These are phyloP conservation scores for Perizoma affinitatum DNA, from an alignment of 2,888 invertebrate genomes.

Conservation along the genomic window DNA sequence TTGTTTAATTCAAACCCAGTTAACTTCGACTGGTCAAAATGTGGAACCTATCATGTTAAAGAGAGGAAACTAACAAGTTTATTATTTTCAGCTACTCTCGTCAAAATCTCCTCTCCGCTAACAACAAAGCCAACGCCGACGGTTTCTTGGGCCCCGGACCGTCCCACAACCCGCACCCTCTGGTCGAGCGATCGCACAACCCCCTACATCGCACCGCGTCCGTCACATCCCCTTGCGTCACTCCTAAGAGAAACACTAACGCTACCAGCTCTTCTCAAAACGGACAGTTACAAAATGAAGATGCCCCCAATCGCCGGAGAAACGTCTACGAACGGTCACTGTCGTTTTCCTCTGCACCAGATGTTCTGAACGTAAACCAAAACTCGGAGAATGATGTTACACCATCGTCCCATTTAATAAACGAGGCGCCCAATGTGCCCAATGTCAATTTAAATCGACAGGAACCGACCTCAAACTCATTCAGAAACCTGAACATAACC, in stretches of 20 bases:
- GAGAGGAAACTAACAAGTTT: background rate
- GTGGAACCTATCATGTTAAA: no score
- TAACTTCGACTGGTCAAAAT: no score
- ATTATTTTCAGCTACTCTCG: constrained; percentile 89
- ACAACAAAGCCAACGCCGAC: constrained; percentile 89
- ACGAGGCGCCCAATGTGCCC: constrained; percentile 44
- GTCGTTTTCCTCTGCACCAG: constrained; percentile 82
- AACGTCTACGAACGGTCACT: constrained; percentile 72
- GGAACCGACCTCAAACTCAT: constrained; percentile 56
- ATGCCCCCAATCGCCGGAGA: constrained; percentile 56
- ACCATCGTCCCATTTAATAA: constrained; percentile 36
- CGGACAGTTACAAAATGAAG: constrained; percentile 46
- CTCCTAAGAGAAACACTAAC: constrained; percentile 71
- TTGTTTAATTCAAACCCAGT: no score
- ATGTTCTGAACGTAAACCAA: constrained; percentile 83
- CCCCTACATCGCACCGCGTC: constrained; percentile 66
- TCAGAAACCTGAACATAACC: constrained; percentile 68
- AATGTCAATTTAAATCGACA: constrained; percentile 66
- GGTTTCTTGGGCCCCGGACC: constrained; percentile 69
- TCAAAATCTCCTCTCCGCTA: constrained; percentile 92
- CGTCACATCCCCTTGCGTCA: constrained; percentile 51
- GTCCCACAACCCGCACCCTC: constrained; percentile 68
- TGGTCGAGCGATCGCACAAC: constrained; percentile 84
- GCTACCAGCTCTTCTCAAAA: constrained; percentile 47
- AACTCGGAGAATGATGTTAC: constrained; percentile 12